A percentile compares a stretch with the other conserved stretches of the same genome.
Evolutionary conservation across 2,888 invertebrate species (phyloP).

Genomic region (Orthonevra nobilis): DNA sequence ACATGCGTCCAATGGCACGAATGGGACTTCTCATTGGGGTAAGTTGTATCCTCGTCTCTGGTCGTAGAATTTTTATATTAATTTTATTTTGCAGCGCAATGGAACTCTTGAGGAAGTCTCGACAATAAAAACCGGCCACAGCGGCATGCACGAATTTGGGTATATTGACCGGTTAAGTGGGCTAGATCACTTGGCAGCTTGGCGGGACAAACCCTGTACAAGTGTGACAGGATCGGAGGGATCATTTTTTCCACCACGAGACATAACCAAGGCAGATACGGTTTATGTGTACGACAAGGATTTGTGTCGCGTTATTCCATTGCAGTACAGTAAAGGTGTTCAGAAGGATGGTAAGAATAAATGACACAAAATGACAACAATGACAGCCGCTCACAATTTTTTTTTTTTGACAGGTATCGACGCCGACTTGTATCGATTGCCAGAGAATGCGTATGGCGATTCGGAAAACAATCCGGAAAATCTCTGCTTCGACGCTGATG

Average conservation of each 20-base stretch:
- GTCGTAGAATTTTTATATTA: background rate
- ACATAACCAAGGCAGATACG: constrained; percentile 85
- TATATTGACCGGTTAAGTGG: constrained; percentile 89
- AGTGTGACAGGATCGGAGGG: constrained; percentile 87
- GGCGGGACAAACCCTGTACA: constrained; percentile 89
- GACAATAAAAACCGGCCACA: constrained; percentile 88
- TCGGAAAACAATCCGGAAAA: constrained; percentile 85
- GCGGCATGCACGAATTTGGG: constrained; percentile 89
- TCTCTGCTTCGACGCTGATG: constrained; percentile 86
- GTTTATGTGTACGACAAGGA: constrained; percentile 93
- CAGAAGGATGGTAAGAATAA: constrained; percentile 86
- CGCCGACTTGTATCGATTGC: constrained; percentile 87
- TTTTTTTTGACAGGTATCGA: constrained; percentile 82
- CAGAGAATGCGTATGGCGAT: constrained; percentile 85
- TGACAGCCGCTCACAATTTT: background rate
- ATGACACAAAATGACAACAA: no score
- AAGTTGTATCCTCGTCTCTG: no score
- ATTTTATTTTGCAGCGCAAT: constrained; percentile 83
- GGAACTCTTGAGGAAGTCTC: constrained; percentile 90
- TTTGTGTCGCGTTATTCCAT: constrained; percentile 89
- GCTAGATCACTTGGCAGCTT: constrained; percentile 87
- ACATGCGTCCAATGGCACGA: constrained; percentile 88
- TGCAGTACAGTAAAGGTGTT: constrained; percentile 86
- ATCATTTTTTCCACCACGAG: constrained; percentile 91
- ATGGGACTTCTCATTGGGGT: constrained; percentile 90